These are phyloP conservation scores for Sycophila texana DNA, from an alignment of 2,888 invertebrate genomes.

Conservation along the genomic window DNA sequence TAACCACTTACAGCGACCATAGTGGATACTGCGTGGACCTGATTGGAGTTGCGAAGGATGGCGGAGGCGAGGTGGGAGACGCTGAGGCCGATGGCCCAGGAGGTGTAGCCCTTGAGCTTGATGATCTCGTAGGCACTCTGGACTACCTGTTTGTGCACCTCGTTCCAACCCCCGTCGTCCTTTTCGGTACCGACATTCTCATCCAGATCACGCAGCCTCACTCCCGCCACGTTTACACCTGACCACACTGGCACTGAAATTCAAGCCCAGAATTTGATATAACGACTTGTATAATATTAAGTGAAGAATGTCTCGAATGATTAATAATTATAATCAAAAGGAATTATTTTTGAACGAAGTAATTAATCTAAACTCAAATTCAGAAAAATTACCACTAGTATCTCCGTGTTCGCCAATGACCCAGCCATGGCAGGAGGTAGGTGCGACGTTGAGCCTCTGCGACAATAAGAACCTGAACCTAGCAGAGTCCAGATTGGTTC, in stretches of 20 bases:
- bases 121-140: constrained; percentile 92
- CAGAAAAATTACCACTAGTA: constrained; percentile 81
- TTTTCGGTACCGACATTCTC: constrained; percentile 83
- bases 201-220: constrained; percentile 87
- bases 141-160: constrained; percentile 89
- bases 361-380: too few relatives aligned
- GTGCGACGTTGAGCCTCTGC: constrained; percentile 87
- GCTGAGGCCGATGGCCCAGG: constrained; percentile 93
- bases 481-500: constrained; percentile 94
- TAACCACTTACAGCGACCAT: constrained; percentile 83
- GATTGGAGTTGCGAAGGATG: constrained; percentile 84
- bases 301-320: too few relatives aligned
- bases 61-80: constrained; percentile 84
- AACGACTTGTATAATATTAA: too few relatives aligned
- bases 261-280: background rate
- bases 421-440: constrained; percentile 92
- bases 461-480: constrained; percentile 92
- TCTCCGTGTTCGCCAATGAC: constrained; percentile 97
- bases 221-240: constrained; percentile 93
- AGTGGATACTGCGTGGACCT: constrained; percentile 88
- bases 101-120: constrained; percentile 91
- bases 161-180: constrained; percentile 88
- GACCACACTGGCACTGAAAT: constrained; percentile 92
- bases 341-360: too few relatives aligned
- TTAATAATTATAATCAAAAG: too few relatives aligned